These are phyloP conservation scores for Ursus arctos DNA, from an alignment of 2,113 vertebrate genomes.

Conservation along the genomic window DNA sequence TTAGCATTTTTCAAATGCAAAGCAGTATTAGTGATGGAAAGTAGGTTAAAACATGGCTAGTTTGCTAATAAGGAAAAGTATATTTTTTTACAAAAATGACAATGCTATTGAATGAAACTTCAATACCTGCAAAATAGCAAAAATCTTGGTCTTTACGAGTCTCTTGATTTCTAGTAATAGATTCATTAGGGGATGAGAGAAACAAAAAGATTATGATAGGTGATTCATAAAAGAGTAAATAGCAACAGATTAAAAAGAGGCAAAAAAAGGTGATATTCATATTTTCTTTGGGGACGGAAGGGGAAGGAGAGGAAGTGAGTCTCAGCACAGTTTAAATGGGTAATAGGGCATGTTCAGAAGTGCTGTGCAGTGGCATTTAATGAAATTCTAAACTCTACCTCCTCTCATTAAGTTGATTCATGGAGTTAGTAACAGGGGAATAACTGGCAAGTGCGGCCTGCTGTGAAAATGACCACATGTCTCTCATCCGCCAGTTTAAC, in stretches of 20 bases:
- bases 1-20: slow-evolving; percentile 73
- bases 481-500: slow-evolving; percentile 65
- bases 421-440: slow-evolving; percentile 75
- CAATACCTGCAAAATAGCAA: slow-evolving; percentile 38
- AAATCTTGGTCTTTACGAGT: slow-evolving; percentile 57
- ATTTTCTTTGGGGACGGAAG: slow-evolving; percentile 57
- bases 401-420: slow-evolving; percentile 84
- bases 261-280: slow-evolving; percentile 3
- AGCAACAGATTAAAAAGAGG: slow-evolving; percentile 10
- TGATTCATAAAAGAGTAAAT: slow-evolving; percentile 55
- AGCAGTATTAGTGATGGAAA: slow-evolving; percentile 52
- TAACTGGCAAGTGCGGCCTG: slow-evolving; percentile 73
- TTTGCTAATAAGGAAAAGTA: slow-evolving; percentile 70
- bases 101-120: slow-evolving; percentile 41
- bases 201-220: slow-evolving; percentile 55
- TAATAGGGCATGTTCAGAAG: slow-evolving; percentile 70
- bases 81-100: neutral
- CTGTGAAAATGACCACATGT: slow-evolving; percentile 64
- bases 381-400: slow-evolving; percentile 80
- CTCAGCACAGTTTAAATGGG: slow-evolving; percentile 54
- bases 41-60: slow-evolving; percentile 63
- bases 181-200: slow-evolving; percentile 72
- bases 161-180: slow-evolving; percentile 53
- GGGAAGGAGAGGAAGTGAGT: slow-evolving; percentile 50
- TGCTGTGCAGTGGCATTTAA: slow-evolving; percentile 70